These are phyloP conservation scores for Teleogryllus occipitalis DNA, from an alignment of 1,140 invertebrate species.

Conservation along the genomic window DNA sequence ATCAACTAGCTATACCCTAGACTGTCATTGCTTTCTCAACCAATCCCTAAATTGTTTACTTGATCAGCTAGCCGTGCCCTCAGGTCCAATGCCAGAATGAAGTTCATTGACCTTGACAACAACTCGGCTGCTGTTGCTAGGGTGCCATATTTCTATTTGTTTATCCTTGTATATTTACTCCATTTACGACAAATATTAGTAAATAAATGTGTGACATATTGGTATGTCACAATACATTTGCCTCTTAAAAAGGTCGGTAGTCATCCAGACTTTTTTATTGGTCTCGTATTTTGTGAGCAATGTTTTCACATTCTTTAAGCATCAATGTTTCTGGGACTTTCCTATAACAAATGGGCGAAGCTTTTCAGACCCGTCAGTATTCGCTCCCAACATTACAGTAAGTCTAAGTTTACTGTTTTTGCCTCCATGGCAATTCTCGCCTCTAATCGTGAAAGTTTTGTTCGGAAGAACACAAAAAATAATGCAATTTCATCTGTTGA, in stretches of 20 bases:
- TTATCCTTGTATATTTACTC: no score
- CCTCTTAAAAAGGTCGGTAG: constrained; percentile 30
- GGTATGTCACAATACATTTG: no score
- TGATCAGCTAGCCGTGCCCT: no score
- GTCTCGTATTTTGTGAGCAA: constrained; percentile 34
- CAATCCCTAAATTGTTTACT: no score
- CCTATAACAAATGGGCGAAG: constrained; percentile 32
- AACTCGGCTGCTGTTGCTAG: no score
- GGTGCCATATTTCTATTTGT: no score
- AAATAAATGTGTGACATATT: no score
- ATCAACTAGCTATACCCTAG: no score
- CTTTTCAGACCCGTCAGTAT: constrained; percentile 36
- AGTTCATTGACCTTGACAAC: no score
- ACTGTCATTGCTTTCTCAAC: no score
- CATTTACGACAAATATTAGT: no score
- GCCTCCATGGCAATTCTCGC: constrained; percentile 32
- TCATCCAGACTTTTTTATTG: constrained; percentile 33
- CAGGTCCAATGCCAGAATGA: no score
- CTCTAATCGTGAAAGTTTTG: constrained; percentile 28
- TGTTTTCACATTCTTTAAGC: constrained; percentile 33
- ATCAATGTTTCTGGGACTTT: constrained; percentile 31
- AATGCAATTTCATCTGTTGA: constrained; percentile 38
- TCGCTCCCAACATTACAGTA: constrained; percentile 34
- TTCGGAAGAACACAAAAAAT: constrained; percentile 34
- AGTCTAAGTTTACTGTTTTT: constrained; percentile 37